Base-by-base conservation (phyloP, 2,888 invertebrate species). In the Conus canariensis region DNA sequence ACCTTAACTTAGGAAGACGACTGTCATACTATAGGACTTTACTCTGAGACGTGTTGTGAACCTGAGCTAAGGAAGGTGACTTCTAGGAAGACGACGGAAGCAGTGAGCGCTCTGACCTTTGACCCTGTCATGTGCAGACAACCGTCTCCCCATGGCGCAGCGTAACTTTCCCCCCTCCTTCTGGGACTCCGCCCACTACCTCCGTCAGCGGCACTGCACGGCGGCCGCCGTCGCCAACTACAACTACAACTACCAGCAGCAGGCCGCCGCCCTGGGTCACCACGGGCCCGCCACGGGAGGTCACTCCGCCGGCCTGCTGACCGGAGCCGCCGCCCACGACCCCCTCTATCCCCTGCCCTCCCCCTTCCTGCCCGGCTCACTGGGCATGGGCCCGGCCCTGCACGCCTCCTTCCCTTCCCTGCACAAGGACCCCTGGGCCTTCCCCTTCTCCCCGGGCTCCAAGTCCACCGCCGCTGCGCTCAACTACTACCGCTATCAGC, bases 131-230 rank as follows among this genome's bases (percentile, higher is more conserved):
- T 45, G 45, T 45, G 25, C 86, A 67, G 86, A 19, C 77, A 67
- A 59, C n/a, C 74, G 56, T 12, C 87, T 58, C 3, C 70, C 70
- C 25, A 87, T 87, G 87, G 74, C 87, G 10, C 87, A 87, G 58
- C 25, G 87, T 14, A 87, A 87, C 87, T 87, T 88, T 10, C 88
- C 88, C 14, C 67, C 88, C 8, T 88, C 88, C 60, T 88, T 88
- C 83, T 88, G 88, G 88, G 88, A 88, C 80, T 60, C 60, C 22
- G 10, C n/a, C 14, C 25, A 88, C 30, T 60, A 88, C 30, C 77
- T 60, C 8, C 86, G 60, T 19, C 85, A 85, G 60, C 58, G n/a
- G 5, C 82, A 56, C 58, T 25, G n/a, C 85, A 14, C 80, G 8
- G 25, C 80, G n/a, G 56, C 58, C 56, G 56, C 58, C 60, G 12